Evolutionary conservation across 2,888 invertebrate species (phyloP), one percentile per base, ranked within the genome.

Genomic region (Gastrophysa polygoni): DNA sequence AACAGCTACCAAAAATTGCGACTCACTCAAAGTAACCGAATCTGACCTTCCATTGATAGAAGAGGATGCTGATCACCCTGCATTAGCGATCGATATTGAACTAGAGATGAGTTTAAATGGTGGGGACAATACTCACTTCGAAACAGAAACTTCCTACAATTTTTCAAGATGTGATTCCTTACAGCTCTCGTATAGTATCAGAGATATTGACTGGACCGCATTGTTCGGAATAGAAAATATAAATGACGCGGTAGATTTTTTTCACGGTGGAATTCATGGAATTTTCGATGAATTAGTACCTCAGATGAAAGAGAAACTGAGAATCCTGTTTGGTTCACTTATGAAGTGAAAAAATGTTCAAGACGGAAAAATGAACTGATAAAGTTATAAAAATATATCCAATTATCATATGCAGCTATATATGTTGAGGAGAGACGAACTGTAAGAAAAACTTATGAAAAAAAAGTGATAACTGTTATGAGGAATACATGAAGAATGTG

Each of bases 201-300:
- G 49, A 49, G 49, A 24, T 49, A 49, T 24, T 49, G 49, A 49
- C 49, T 21, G 28, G 49, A 49, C 24, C 11, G 28, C n/a, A 47
- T 18, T 47, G 46, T 47, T 47, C 3, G 16, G 28, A 28, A 20
- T 49, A n/a, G 24, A 49, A 28, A 49, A 14, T 49, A 2, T 49
- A 24, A 49, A 49, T 49, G 49, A 49, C 1, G 29, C 29, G 2
- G n/a, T 38, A 14, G 14, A 38, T 38, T 38, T 14, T 38, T 38
- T 38, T 38, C 4, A 38, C 38, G 14, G 46, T 46, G 11, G 20
- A 10, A 46, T 20, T 18, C 18, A 46, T 46, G 18, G n/a, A 20
- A n/a, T 46, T 18, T 20, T 46, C 17, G 20, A 46, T 20, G 46
- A 46, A 20, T 46, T 46, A 46, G 46, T 46, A 20, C 46, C 46